These are phyloP conservation scores for Agonopterix subpropinquella DNA, from an alignment of 2,888 invertebrate genomes.

Conservation along the genomic window DNA sequence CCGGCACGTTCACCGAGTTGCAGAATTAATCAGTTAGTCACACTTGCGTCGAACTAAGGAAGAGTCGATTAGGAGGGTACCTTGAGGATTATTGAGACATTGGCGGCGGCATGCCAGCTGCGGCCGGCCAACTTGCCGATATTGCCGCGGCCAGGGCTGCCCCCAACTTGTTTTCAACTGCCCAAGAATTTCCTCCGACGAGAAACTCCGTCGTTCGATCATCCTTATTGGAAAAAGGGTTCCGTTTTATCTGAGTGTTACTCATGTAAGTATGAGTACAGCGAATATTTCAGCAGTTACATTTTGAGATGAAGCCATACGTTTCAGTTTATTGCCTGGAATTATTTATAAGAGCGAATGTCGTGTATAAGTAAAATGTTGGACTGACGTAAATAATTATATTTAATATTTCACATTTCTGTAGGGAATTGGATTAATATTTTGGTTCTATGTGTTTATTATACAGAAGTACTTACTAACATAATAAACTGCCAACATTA, in stretches of 20 bases:
- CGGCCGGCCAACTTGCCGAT: conserved; percentile 62
- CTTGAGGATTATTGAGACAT: conserved; percentile 74
- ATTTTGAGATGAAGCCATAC: conserved; percentile 42
- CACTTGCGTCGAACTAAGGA: conserved; percentile 70
- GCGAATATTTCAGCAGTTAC: conserved; percentile 33
- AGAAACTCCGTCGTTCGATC: conserved; percentile 62
- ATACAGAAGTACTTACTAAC: background rate
- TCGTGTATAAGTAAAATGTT: conserved; percentile 7
- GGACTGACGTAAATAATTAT: conserved; percentile 3
- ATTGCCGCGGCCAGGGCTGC: conserved; percentile 58
- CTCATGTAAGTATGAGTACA: conserved; percentile 36
- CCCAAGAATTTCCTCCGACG: conserved; percentile 52
- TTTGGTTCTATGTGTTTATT: background rate
- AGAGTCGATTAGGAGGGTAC: conserved; percentile 73
- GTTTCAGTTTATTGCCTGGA: conserved; percentile 32
- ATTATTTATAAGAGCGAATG: conserved; percentile 32
- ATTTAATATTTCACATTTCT: background rate
- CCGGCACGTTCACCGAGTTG: conserved; percentile 58
- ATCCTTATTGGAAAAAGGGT: conserved; percentile 59
- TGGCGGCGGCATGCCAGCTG: conserved; percentile 63
- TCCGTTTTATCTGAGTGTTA: conserved; percentile 34
- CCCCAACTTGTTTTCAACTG: conserved; percentile 67
- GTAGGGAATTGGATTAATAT: background rate
- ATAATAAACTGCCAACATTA: conserved; percentile 8
- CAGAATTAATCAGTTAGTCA: conserved; percentile 74